Conservation (phyloP, 2,888 invertebrate species). For the Cephalotes varians region DNA sequence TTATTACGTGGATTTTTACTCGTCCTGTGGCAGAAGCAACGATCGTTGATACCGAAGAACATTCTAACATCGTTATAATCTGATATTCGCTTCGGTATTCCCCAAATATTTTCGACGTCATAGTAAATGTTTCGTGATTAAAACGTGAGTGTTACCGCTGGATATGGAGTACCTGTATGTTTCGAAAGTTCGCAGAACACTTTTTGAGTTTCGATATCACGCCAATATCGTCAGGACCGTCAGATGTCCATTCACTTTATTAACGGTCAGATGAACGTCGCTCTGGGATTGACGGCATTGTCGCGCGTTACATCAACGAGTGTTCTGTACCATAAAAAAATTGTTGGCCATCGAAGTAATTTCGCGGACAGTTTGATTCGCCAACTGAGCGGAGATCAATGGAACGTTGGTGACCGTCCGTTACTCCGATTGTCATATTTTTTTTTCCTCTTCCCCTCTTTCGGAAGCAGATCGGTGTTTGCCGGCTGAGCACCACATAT, state of each 20-base stretch:
- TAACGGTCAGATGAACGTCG: constrained; percentile 6
- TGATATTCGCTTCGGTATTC: constrained; percentile 59
- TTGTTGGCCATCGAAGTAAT: constrained; percentile 29
- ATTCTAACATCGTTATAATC: constrained; percentile 38
- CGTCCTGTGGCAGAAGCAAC: constrained; percentile 53
- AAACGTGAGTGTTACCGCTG: constrained; percentile 46
- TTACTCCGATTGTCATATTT: constrained; percentile 42
- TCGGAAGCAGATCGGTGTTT: constrained; percentile 54
- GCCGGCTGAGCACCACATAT: constrained; percentile 45
- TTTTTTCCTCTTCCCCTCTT: constrained; percentile 18
- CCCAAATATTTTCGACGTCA: constrained; percentile 53
- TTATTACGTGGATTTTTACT: constrained; percentile 65
- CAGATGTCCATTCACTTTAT: constrained; percentile 7
- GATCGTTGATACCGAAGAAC: constrained; percentile 37
- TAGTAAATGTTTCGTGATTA: constrained; percentile 53
- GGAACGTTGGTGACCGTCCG: neutral
- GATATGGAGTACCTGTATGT: constrained; percentile 45
- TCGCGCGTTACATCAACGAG: constrained; percentile 18
- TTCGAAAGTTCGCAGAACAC: constrained; percentile 38
- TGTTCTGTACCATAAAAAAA: constrained; percentile 23
- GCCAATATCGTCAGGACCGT: neutral
- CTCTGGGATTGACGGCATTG: constrained; percentile 2
- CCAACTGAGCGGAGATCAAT: constrained; percentile 20
- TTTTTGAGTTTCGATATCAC: constrained; percentile 4
- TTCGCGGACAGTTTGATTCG: neutral